Base-by-base conservation (phyloP, 2,888 invertebrate species). In the Philonicus albiceps region DNA sequence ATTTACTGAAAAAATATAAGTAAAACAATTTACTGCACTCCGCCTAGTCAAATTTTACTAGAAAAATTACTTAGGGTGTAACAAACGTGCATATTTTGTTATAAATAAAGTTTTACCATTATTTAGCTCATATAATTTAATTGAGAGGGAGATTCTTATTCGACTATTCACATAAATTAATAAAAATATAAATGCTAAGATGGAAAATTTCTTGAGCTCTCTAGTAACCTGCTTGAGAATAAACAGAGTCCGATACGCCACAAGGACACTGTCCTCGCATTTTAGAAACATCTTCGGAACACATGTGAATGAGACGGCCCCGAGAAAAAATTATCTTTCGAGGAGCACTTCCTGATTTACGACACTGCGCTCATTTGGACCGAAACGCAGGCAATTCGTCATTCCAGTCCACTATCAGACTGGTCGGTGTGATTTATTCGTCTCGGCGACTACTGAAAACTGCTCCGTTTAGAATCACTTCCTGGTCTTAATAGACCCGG, bases 381-480 rank as follows among this genome's bases (percentile, higher is more conserved):
- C 76, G 84, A 76, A 64, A 49, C 34, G 73, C 80, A 81, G 84
- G 87, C 87, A 85, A 87, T 87, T 78, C 87, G 87, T 87, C 87
- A 87, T 87, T 87, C 78, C 34, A 72, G 85, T 73, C 85, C 80
- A 73, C 72, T 85, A 64, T 85, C 76, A 87, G 78, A 78, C 49
- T 53, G 73, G 80, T 76, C 72, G 72, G 53, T 22, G 87, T 87
- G 87, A 87, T 87, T 87, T 87, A 87, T 87, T 34, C 64, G 87
- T 87, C 87, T 87, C 87, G 85, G 49, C 43, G 55, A 80, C 27
- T 75, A 49, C 85, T 11, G 37, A 11, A 37, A 37, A 37, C 37
- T 75, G 64, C 85, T 78, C 40, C 85, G 43, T 76, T 53, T 55
- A 37, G 64, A 83, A 83, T 83, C 64, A 83, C 31, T 83, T 83